These are phyloP conservation scores for Ictalurus punctatus DNA, from an alignment of 2,113 vertebrate genomes.

Conservation along the genomic window DNA sequence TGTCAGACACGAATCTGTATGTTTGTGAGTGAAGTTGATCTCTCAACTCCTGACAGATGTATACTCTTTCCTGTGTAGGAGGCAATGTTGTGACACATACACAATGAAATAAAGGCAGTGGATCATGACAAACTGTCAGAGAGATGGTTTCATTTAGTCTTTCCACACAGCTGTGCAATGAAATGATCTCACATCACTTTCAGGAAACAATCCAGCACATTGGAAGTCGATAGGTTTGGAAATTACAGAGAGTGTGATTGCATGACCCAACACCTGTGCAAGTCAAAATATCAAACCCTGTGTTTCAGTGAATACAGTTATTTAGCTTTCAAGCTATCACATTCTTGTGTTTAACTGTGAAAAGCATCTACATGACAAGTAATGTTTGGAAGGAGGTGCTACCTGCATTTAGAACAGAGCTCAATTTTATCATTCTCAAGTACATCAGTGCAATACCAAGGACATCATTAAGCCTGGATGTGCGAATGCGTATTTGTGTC, in stretches of 20 bases:
- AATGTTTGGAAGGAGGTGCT: background rate
- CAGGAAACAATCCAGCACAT: background rate
- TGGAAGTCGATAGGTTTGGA: slow-evolving; percentile 5
- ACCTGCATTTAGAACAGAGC: background rate
- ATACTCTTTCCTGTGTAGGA: background rate
- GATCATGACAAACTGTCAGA: slow-evolving; percentile 18
- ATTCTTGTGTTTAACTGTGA: slow-evolving; percentile 8
- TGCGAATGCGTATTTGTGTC: background rate
- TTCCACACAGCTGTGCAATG: slow-evolving; percentile 10
- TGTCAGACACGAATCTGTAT: background rate
- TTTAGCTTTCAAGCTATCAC: slow-evolving; percentile 12
- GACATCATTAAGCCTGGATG: background rate
- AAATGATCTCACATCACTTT: background rate
- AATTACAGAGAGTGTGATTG: slow-evolving; percentile 5
- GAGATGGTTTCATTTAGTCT: background rate
- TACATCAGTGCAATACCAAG: background rate
- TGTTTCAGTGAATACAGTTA: slow-evolving; percentile 16
- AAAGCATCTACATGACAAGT: background rate
- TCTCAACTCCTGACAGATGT: background rate
- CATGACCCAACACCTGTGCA: slow-evolving; percentile 1
- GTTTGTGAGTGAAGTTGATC: background rate
- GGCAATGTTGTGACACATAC: slow-evolving; percentile 7
- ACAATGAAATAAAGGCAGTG: background rate
- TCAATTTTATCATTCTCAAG: background rate
- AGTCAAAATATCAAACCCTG: slow-evolving; percentile 18